A percentile compares a stretch with the other conserved stretches of the same genome.
Conservation (phyloP, 2,888 invertebrate species). For the Euclidia mi region DNA sequence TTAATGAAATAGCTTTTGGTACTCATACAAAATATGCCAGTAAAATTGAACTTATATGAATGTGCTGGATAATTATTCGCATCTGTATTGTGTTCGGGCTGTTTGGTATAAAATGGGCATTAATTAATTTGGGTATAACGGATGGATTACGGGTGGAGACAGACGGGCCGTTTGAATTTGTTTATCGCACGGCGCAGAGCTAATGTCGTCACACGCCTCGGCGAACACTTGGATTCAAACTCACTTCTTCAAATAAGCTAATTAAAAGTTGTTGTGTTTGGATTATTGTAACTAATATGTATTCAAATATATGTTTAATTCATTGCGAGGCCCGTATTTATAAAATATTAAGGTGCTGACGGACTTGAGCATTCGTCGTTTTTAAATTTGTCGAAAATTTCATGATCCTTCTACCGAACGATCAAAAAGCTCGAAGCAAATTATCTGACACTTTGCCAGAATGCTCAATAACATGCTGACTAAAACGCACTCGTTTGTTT, state of each 20-base stretch:
- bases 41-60: slow-evolving; percentile 40
- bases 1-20: slow-evolving; percentile 14
- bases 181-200: slow-evolving; percentile 64
- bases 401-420: too few relatives aligned
- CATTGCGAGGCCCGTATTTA: too few relatives aligned
- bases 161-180: slow-evolving; percentile 54
- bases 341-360: too few relatives aligned
- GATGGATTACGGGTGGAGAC: slow-evolving; percentile 58
- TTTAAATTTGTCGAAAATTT: too few relatives aligned
- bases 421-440: too few relatives aligned
- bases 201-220: slow-evolving; percentile 62
- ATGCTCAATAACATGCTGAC: too few relatives aligned
- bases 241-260: slow-evolving; percentile 32
- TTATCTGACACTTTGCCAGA: too few relatives aligned
- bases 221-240: slow-evolving; percentile 39
- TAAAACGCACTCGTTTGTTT: too few relatives aligned
- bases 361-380: too few relatives aligned
- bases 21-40: slow-evolving; percentile 35
- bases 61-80: slow-evolving; percentile 18
- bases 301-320: too few relatives aligned
- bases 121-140: slow-evolving; percentile 62
- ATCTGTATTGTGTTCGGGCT: slow-evolving; percentile 36
- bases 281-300: not conserved
- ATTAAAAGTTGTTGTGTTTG: slow-evolving; percentile 19
- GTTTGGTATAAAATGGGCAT: slow-evolving; percentile 35